These are phyloP conservation scores for Dendrolimus kikuchii DNA, from an alignment of 1,140 invertebrate species.

Conservation along the genomic window DNA sequence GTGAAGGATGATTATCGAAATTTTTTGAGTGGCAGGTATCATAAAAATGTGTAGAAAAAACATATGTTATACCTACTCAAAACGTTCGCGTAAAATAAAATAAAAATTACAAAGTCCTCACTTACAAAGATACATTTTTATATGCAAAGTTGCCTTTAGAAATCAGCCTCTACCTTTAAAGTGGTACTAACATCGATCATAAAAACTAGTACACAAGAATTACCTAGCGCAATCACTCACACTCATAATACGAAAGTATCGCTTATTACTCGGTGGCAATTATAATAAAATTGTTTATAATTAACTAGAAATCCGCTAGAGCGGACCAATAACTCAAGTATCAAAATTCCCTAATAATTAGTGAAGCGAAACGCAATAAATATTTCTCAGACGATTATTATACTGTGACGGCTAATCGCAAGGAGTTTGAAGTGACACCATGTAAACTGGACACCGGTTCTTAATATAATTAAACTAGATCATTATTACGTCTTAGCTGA, in stretches of 20 bases:
- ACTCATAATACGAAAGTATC: constrained; percentile 4
- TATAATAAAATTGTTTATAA: constrained; percentile 30
- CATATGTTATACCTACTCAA: too few species aligned
- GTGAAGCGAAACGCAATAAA: constrained; percentile 51
- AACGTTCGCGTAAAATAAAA: too few species aligned
- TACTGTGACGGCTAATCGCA: constrained; percentile 53
- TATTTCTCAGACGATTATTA: constrained; percentile 61
- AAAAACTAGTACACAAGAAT: too few species aligned
- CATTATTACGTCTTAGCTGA: too few species aligned
- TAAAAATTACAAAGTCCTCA: too few species aligned
- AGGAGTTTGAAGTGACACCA: constrained; percentile 34
- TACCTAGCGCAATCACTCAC: not conserved
- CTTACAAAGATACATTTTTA: too few species aligned
- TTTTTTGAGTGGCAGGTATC: too few species aligned
- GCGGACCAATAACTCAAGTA: constrained; percentile 58
- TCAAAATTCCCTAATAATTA: constrained; percentile 68
- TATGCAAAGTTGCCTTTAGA: too few species aligned
- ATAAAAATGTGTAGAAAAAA: too few species aligned
- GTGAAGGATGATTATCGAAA: too few species aligned
- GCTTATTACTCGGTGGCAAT: constrained; percentile 7
- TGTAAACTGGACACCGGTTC: constrained; percentile 29
- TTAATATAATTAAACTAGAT: not conserved
- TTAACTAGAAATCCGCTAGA: constrained; percentile 15
- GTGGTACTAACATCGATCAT: too few species aligned
- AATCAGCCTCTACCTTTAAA: too few species aligned